Base-by-base conservation (phyloP, 2,113 vertebrate species). In the Pogonocichla stellata region DNA sequence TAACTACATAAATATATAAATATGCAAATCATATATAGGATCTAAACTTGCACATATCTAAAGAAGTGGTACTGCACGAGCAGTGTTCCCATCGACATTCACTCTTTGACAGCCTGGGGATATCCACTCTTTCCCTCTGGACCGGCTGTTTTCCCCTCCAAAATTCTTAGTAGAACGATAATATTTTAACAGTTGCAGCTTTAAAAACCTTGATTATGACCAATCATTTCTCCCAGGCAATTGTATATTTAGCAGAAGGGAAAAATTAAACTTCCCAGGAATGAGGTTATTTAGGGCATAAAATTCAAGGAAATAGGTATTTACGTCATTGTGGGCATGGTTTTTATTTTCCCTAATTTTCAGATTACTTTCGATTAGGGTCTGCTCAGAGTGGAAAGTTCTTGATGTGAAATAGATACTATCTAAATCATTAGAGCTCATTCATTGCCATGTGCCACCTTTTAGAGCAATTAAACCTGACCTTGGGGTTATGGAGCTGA, bases 361-460 rank as follows among this genome's bases (percentile, higher is more conserved):
- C 98, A 98, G 98, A 98, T 98, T 98, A 98, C 98, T 98, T 98
- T 98, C 98, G 96, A 98, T 98, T 98, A 98, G 97, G 97, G 97
- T 94, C 97, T 98, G 97, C 96, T 97, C 83, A 26, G 97, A 97
- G 97, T 96, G 95, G 97, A 98, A 98, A 97, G 97, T 97, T 98
- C 97, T 97, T 98, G 98, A 98, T 98, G 98, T 99, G 99, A 99
- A 99, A 99, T 98, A 98, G 99, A 99, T 99, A 99, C 98, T 98
- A 98, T 98, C 99, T 99, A 99, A 99, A 99, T 99, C 99, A 99
- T 99, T 99, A 99, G 97, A 96, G 96, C 97, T 98, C 96, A 98
- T 98, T 98, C 97, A 97, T 94, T 96, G 98, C 98, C 98, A 98
- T 99, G 98, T 99, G 99, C 98, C 97, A 98, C 98, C 98, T 98